Conservation (phyloP, 2,888 invertebrate genomes). For the Calliopum simillimum region DNA sequence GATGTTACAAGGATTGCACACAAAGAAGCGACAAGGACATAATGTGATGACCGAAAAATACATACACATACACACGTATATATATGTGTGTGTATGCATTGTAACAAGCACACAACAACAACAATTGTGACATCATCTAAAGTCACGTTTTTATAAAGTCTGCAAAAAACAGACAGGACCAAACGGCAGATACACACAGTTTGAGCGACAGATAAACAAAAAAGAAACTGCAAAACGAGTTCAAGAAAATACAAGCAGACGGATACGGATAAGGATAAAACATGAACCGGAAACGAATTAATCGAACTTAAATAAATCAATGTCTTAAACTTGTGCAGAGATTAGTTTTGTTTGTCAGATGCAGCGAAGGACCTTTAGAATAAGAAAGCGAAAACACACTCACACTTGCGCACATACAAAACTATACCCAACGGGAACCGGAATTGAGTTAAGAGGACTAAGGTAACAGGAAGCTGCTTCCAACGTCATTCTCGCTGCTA, state of each 20-base stretch:
- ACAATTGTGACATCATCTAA: conserved; percentile 14
- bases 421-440: no score
- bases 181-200: not conserved
- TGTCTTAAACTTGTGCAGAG: conserved; percentile 52
- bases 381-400: not conserved
- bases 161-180: not conserved
- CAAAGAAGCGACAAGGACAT: not conserved
- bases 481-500: no score
- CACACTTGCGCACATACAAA: not conserved
- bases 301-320: conserved; percentile 68
- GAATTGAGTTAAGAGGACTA: no score
- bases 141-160: conserved; percentile 10
- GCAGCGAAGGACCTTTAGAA: conserved; percentile 19
- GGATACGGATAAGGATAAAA: conserved; percentile 8
- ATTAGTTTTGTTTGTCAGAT: conserved; percentile 27
- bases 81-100: not conserved
- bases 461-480: no score
- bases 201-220: no score
- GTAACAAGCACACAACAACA: not conserved
- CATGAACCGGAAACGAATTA: conserved; percentile 62
- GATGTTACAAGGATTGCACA: not conserved
- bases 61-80: conserved; percentile 6
- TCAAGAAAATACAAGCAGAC: not conserved
- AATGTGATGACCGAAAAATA: conserved; percentile 12
- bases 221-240: not conserved